A percentile compares a stretch with the other conserved stretches of the same genome.
These are phyloP conservation scores for Aspidoscelis tigris DNA, from an alignment of 2,113 vertebrate species.

Conservation along the genomic window DNA sequence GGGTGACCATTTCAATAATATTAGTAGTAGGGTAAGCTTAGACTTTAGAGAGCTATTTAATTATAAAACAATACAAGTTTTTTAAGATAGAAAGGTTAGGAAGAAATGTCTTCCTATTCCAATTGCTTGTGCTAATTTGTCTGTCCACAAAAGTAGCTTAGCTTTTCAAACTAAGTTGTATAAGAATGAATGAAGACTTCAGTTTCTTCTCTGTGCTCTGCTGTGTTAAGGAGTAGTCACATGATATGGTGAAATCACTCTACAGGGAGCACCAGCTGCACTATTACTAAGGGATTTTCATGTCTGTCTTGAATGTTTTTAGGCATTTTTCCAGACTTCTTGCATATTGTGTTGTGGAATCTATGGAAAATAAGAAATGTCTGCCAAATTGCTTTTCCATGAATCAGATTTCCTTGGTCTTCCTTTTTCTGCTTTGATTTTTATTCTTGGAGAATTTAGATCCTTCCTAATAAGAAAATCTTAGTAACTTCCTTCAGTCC, in stretches of 20 bases:
- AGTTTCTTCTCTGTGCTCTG: background rate
- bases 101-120: background rate
- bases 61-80: background rate
- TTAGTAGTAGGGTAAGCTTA: background rate
- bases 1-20: background rate
- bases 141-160: background rate
- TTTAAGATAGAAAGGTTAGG: background rate
- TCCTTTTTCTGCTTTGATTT: background rate
- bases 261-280: slow-evolving; percentile 76
- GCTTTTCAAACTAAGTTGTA: slow-evolving; percentile 36
- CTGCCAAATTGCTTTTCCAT: slow-evolving; percentile 48
- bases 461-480: background rate
- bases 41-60: slow-evolving; percentile 6
- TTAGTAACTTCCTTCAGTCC: background rate
- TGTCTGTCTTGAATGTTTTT: slow-evolving; percentile 70
- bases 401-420: slow-evolving; percentile 10
- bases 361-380: slow-evolving; percentile 46
- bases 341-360: slow-evolving; percentile 58
- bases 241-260: slow-evolving; percentile 66
- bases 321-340: slow-evolving; percentile 64
- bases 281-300: slow-evolving; percentile 76
- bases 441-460: background rate
- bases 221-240: slow-evolving; percentile 34
- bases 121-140: background rate
- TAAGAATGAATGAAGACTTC: slow-evolving; percentile 42